Evolutionary conservation across 2,113 vertebrate genomes (phyloP).

Genomic region (Podarcis cretensis): DNA sequence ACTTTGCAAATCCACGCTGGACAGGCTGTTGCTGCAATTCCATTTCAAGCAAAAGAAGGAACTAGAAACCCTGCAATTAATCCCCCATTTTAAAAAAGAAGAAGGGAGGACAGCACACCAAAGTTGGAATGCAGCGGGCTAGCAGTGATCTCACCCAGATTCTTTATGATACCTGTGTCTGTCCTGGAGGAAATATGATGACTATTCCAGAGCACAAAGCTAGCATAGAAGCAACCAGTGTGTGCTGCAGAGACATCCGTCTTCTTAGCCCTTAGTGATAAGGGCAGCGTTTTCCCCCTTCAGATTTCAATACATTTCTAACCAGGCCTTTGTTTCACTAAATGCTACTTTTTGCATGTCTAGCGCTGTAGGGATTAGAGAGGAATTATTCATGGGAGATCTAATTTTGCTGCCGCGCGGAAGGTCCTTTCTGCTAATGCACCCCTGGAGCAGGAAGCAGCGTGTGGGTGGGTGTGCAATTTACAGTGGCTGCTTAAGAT

Average conservation of each 20-base stretch:
- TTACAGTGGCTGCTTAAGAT: slow-evolving; percentile 54
- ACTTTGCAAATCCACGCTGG: background rate
- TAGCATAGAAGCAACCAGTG: background rate
- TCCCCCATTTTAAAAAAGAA: background rate
- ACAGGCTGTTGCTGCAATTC: background rate
- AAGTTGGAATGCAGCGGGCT: background rate
- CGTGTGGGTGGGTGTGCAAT: slow-evolving; percentile 31
- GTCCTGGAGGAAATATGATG: no score
- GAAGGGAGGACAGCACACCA: background rate
- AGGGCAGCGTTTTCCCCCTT: background rate
- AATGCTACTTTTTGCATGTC: background rate
- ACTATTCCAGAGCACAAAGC: background rate
- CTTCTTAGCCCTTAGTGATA: background rate
- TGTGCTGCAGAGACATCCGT: background rate
- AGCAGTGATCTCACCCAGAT: background rate
- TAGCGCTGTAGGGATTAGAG: background rate
- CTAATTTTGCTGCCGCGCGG: slow-evolving; percentile 30
- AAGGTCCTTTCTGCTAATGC: slow-evolving; percentile 38
- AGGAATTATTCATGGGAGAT: slow-evolving; percentile 22
- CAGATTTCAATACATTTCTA: background rate
- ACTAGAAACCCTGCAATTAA: background rate
- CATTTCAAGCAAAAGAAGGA: background rate
- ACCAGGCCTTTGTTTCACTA: background rate
- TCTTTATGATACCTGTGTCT: background rate
- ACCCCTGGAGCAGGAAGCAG: slow-evolving; percentile 45